Percentiles rank a stretch among this genome's conserved stretches.
phyloP scores from a whole-genome alignment of 2,797 vertebrate genomes.

The Dendrocincla fuliginosa region DNA sequence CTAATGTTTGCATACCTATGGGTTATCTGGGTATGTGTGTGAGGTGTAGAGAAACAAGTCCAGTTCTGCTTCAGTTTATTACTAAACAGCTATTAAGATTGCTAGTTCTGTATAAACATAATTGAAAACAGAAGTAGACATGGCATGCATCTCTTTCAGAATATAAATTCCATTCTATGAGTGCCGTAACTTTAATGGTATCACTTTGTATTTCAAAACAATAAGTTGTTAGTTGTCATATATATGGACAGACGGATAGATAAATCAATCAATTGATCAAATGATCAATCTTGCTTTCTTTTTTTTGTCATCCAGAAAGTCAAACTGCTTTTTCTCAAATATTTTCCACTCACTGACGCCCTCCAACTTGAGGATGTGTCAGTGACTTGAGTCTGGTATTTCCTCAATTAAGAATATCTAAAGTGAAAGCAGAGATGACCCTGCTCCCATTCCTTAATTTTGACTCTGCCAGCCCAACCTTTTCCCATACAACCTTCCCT shows the following conservation, averaged over 20 bases:
- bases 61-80: neutral
- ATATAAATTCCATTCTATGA: neutral
- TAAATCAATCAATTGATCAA: rapidly evolving
- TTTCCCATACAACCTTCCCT: neutral
- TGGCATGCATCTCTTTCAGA: neutral
- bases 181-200: neutral
- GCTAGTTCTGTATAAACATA: neutral
- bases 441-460: neutral
- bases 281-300: neutral
- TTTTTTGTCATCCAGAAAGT: neutral
- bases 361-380: slow-evolving; percentile 19
- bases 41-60: neutral
- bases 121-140: neutral
- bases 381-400: slow-evolving; percentile 35
- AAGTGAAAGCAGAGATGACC: slow-evolving; percentile 37
- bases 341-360: neutral
- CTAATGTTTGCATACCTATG: neutral
- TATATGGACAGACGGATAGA: neutral
- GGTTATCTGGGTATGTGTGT: neutral
- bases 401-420: slow-evolving; percentile 49
- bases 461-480: neutral
- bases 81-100: neutral
- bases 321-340: slow-evolving; percentile 10
- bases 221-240: neutral
- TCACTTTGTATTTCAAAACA: neutral